Conservation (phyloP, 2,888 invertebrate genomes). For the Anaspis maculata region DNA sequence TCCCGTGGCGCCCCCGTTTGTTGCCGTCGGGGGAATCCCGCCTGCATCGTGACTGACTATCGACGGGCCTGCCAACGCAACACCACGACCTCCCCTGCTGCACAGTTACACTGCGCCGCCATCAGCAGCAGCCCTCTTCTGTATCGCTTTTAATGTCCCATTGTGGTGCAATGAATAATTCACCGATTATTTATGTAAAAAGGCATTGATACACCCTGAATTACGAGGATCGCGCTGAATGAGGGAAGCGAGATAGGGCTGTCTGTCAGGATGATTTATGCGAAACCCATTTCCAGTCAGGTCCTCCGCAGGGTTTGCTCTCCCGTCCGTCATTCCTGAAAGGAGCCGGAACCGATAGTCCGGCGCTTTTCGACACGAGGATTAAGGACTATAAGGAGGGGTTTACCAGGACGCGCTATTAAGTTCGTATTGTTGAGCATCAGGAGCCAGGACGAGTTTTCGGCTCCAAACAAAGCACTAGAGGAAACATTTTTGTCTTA, state of each 20-base stretch:
- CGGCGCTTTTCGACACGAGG: slow-evolving; percentile 9
- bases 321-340: slow-evolving; percentile 9
- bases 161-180: slow-evolving; percentile 33
- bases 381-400: no score
- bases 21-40: slow-evolving; percentile 3
- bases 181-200: slow-evolving; percentile 34
- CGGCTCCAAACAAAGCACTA: no score
- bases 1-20: slow-evolving; percentile 1
- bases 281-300: slow-evolving; percentile 34
- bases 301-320: slow-evolving; percentile 17
- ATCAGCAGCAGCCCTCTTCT: no score
- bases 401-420: no score
- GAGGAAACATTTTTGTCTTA: no score
- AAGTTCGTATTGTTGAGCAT: no score
- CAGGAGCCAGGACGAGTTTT: no score
- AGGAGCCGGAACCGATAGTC: slow-evolving; percentile 14
- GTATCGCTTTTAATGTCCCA: slow-evolving; percentile 6
- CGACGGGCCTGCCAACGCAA: no score
- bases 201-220: slow-evolving; percentile 27
- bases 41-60: neutral
- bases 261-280: slow-evolving; percentile 41
- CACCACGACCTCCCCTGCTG: no score
- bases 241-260: slow-evolving; percentile 37
- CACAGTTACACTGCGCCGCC: no score
- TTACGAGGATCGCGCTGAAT: slow-evolving; percentile 22